A percentile compares a stretch with the other conserved stretches of the same genome.
These are phyloP conservation scores for Epizoanthus scotinus DNA, from an alignment of 92 coral and sea anemone genomes.

Conservation along the genomic window DNA sequence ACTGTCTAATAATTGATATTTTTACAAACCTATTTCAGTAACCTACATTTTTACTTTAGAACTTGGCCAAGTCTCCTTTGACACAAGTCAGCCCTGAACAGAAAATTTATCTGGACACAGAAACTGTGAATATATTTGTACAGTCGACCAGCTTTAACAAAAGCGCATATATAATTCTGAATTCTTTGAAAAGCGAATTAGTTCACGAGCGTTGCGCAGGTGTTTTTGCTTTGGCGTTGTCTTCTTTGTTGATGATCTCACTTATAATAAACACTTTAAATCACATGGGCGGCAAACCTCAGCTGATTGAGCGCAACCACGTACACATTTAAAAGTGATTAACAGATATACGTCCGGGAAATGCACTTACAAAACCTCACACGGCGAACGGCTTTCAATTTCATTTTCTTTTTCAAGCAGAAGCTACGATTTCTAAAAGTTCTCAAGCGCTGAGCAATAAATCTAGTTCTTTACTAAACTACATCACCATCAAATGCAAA, in stretches of 20 bases:
- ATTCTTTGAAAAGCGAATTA: neutral
- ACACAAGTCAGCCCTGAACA: too few relatives aligned
- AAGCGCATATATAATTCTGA: constrained; percentile 1
- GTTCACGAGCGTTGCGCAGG: constrained; percentile 2
- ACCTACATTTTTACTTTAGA: too few relatives aligned
- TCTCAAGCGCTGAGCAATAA: neutral
- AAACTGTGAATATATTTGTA: neutral
- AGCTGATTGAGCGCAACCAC: neutral
- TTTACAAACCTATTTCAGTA: too few relatives aligned
- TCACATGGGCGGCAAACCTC: neutral
- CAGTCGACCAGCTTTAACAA: neutral
- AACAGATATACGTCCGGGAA: neutral
- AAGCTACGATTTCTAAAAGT: neutral
- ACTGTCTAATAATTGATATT: too few relatives aligned
- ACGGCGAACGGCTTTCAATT: neutral
- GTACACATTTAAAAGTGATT: too few relatives aligned
- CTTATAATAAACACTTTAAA: neutral
- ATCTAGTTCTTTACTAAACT: neutral
- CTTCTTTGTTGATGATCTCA: constrained; percentile 25
- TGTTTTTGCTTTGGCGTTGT: constrained; percentile 15
- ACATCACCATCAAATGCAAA: neutral
- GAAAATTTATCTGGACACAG: neutral
- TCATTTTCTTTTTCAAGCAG: neutral
- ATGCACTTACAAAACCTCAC: neutral
- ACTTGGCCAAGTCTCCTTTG: too few relatives aligned